Evolutionary conservation across 2,113 vertebrate species (phyloP).

Genomic region (Triplophysa dalaica): DNA sequence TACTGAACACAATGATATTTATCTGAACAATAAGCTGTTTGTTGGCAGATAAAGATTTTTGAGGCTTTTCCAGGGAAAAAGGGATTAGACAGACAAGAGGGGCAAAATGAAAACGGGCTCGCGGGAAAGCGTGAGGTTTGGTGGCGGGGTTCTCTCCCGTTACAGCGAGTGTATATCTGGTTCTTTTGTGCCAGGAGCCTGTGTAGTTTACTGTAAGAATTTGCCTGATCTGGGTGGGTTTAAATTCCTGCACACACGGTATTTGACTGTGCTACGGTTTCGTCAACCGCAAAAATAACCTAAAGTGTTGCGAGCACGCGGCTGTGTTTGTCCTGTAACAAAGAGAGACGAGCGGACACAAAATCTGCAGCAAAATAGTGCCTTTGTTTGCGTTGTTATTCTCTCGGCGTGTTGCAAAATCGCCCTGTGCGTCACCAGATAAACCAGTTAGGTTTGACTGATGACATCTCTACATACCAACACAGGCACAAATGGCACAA

Average conservation of each 20-base stretch:
- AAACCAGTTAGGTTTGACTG: conserved; percentile 24
- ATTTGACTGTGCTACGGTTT: background rate
- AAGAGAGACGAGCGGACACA: background rate
- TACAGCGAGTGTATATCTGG: background rate
- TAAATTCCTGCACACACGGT: background rate
- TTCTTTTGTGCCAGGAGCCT: background rate
- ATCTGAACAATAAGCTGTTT: conserved; percentile 23
- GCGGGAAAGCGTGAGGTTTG: background rate
- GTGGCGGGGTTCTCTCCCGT: conserved; percentile 9
- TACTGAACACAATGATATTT: background rate
- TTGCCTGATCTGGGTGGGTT: background rate
- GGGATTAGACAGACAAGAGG: background rate
- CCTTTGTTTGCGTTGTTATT: conserved; percentile 5
- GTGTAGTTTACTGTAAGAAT: background rate
- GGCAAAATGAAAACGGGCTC: background rate
- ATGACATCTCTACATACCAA: conserved; percentile 1
- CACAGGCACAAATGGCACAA: background rate
- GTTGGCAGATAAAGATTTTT: conserved; percentile 31
- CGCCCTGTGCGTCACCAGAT: conserved; percentile 2
- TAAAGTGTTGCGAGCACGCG: background rate
- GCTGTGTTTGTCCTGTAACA: conserved; percentile 9
- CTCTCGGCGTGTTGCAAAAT: conserved; percentile 9
- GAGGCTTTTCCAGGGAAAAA: conserved; percentile 4
- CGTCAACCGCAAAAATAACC: background rate
- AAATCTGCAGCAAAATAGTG: conserved; percentile 14